A percentile compares a stretch with the other conserved stretches of the same genome.
Conservation (phyloP, 2,888 invertebrate genomes). For the Aquatica leii region DNA sequence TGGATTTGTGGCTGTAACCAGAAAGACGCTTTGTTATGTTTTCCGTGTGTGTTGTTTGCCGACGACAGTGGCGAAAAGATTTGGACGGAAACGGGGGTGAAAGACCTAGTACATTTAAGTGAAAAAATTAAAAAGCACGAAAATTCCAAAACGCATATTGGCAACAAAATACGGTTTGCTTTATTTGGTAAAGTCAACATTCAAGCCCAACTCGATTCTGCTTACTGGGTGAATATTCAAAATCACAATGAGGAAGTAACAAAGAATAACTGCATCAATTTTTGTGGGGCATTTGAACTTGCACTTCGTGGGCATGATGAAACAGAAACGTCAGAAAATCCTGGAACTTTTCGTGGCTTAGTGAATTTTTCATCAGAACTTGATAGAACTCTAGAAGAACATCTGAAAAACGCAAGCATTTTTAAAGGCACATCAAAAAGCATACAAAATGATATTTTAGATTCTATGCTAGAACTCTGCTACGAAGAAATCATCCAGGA, state of each 20-base stretch:
- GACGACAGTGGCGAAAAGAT: slow-evolving; percentile 16
- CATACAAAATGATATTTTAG: slow-evolving; percentile 51
- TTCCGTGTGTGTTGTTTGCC: slow-evolving; percentile 44
- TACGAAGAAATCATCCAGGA: slow-evolving; percentile 39
- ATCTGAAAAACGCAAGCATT: slow-evolving; percentile 42
- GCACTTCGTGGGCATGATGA: slow-evolving; percentile 49
- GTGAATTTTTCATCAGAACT: slow-evolving; percentile 47
- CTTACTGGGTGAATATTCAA: slow-evolving; percentile 24
- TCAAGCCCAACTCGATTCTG: slow-evolving; percentile 1
- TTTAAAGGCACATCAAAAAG: slow-evolving; percentile 49
- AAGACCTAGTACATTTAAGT: slow-evolving; percentile 26
- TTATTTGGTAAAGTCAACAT: neutral
- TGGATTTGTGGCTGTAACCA: slow-evolving; percentile 16
- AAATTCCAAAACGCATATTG: slow-evolving; percentile 7
- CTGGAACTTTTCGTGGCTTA: slow-evolving; percentile 47
- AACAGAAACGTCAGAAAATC: slow-evolving; percentile 42
- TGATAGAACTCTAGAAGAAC: slow-evolving; percentile 43
- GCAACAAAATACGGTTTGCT: neutral
- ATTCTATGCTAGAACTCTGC: slow-evolving; percentile 48
- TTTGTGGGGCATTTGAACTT: slow-evolving; percentile 51
- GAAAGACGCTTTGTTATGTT: slow-evolving; percentile 37
- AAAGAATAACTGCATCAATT: slow-evolving; percentile 46
- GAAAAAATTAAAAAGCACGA: slow-evolving; percentile 38
- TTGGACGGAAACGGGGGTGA: slow-evolving; percentile 15
- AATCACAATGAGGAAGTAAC: slow-evolving; percentile 37